Conservation (phyloP, 1,140 invertebrate genomes). For the Drosophila prosaltans region DNA sequence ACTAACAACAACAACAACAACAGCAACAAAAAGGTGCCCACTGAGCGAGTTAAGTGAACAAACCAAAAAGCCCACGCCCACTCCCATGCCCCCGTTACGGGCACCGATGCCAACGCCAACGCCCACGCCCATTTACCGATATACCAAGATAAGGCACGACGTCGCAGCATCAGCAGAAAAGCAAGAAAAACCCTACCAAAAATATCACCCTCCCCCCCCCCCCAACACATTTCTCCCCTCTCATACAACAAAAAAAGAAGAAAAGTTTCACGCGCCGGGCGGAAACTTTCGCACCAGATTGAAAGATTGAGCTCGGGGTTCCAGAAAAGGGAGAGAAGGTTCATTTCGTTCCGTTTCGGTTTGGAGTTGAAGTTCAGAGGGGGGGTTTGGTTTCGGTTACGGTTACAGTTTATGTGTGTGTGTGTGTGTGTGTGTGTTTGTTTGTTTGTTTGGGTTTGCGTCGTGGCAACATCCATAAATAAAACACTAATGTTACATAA, state of each 20-base stretch:
- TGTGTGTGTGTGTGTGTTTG: too few relatives aligned
- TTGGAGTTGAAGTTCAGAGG: background rate
- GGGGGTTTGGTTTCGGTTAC: background rate
- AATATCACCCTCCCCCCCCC: background rate
- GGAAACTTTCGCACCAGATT: conserved; percentile 33
- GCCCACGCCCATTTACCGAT: conserved; percentile 7
- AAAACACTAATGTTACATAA: conserved; percentile 68
- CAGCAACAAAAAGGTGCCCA: conserved; percentile 12
- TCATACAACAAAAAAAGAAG: background rate
- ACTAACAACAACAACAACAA: background rate
- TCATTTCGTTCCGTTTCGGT: too few relatives aligned
- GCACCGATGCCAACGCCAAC: background rate
- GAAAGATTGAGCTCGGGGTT: conserved; percentile 10
- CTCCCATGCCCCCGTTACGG: background rate
- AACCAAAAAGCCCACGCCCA: conserved; percentile 13
- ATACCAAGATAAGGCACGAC: conserved; percentile 37
- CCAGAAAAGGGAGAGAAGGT: too few relatives aligned
- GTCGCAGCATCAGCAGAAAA: conserved; percentile 12
- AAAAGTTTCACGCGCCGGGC: conserved; percentile 25
- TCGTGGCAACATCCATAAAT: conserved; percentile 51
- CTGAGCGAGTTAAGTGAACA: conserved; percentile 15
- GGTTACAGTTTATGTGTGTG: background rate
- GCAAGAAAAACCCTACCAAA: conserved; percentile 5
- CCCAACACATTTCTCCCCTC: background rate
- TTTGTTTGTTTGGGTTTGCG: conserved; percentile 22